phyloP scores from a whole-genome alignment of 1,140 invertebrate genomes.

The Conus betulinus region DNA sequence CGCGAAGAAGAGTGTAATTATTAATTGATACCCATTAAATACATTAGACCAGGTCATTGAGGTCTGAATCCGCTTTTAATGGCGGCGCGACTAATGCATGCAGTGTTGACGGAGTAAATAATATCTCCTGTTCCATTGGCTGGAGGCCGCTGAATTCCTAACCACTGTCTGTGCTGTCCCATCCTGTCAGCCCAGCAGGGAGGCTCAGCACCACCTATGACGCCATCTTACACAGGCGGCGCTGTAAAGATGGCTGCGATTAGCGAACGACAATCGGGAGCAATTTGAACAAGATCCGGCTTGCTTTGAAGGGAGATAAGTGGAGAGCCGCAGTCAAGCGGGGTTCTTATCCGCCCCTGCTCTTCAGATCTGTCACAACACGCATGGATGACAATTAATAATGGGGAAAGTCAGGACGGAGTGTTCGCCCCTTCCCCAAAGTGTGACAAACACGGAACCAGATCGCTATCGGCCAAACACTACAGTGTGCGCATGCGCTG shows the following conservation, averaged over 20 bases:
- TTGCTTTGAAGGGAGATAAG: slow-evolving; percentile 28
- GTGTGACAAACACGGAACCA: slow-evolving; percentile 14
- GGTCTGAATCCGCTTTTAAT: background rate
- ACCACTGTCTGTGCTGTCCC: background rate
- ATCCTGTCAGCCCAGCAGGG: background rate
- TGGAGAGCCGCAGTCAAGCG: background rate
- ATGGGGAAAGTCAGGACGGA: slow-evolving; percentile 7
- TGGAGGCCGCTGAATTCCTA: background rate
- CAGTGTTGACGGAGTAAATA: background rate
- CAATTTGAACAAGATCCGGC: slow-evolving; percentile 22
- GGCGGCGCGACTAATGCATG: background rate
- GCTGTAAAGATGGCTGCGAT: background rate
- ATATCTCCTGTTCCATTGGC: background rate
- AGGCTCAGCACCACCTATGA: background rate
- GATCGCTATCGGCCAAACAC: background rate
- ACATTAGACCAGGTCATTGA: background rate
- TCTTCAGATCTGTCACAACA: slow-evolving; percentile 9
- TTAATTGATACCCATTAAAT: background rate
- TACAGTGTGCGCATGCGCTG: slow-evolving; percentile 13
- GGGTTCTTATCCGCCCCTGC: slow-evolving; percentile 12
- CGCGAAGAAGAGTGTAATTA: background rate
- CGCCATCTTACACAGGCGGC: background rate
- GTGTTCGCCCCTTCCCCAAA: background rate
- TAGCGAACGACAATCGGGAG: slow-evolving; percentile 11
- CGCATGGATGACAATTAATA: slow-evolving; percentile 27